These are phyloP conservation scores for Passer domesticus DNA, from an alignment of 2,113 vertebrate species.

Conservation along the genomic window DNA sequence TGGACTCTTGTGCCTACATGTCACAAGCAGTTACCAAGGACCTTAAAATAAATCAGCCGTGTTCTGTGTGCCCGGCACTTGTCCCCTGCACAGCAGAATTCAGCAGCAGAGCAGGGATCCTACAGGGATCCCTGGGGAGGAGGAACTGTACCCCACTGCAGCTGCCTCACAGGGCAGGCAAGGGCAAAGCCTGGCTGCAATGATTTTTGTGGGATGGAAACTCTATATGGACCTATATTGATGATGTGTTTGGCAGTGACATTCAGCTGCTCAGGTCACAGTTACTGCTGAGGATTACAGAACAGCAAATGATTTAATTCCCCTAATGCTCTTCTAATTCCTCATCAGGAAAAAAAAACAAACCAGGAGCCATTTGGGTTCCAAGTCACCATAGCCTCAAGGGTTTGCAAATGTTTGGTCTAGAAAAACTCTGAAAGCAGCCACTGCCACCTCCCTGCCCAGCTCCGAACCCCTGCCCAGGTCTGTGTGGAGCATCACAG, in stretches of 20 bases:
- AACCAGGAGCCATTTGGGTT: background rate
- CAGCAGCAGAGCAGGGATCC: accelerated
- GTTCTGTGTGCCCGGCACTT: accelerated
- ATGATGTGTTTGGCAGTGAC: accelerated
- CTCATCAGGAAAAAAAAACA: background rate
- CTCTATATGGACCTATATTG: accelerated
- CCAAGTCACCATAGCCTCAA: background rate
- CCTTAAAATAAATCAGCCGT: background rate
- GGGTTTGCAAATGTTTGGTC: background rate
- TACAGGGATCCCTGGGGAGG: background rate
- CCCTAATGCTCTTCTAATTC: background rate
- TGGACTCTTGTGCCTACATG: background rate
- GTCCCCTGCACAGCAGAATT: accelerated
- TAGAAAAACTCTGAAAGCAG: background rate
- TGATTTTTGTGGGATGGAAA: accelerated
- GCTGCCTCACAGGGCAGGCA: accelerated
- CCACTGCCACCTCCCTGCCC: background rate
- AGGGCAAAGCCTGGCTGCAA: accelerated
- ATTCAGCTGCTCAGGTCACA: background rate
- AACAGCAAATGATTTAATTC: background rate
- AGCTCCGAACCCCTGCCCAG: accelerated
- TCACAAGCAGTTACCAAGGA: background rate
- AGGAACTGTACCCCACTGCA: accelerated
- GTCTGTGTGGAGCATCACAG: accelerated
- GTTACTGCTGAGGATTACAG: background rate